phyloP scores from a whole-genome alignment of 2,888 invertebrate genomes.

The Heliconius hortense region DNA sequence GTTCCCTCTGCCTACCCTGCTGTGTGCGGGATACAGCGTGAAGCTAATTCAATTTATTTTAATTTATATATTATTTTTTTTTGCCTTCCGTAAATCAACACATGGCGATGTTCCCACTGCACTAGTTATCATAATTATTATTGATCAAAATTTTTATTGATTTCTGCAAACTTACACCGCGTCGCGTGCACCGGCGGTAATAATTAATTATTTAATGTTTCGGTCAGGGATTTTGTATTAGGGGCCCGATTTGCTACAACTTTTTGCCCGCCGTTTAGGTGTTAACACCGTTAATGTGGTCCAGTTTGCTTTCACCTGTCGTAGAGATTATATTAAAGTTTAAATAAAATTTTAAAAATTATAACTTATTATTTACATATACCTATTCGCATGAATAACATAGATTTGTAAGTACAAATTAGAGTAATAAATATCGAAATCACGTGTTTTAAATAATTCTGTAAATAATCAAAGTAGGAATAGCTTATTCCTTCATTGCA shows the following conservation, averaged over 20 bases:
- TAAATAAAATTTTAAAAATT: not conserved
- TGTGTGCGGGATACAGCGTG: too few relatives aligned
- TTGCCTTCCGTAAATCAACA: not conserved
- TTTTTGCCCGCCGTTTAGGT: slow-evolving; percentile 4
- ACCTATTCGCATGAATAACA: too few relatives aligned
- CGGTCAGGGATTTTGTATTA: slow-evolving; percentile 17
- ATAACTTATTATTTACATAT: too few relatives aligned
- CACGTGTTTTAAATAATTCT: too few relatives aligned
- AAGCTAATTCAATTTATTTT: too few relatives aligned
- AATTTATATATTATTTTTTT: not conserved
- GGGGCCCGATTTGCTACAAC: slow-evolving; percentile 2
- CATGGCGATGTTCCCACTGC: not conserved
- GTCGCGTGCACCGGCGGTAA: not conserved
- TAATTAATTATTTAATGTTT: slow-evolving; percentile 24
- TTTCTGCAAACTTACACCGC: slow-evolving; percentile 31
- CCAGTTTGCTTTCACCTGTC: slow-evolving; percentile 16
- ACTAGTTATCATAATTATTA: slow-evolving; percentile 7
- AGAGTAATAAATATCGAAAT: too few relatives aligned
- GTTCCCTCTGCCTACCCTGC: too few relatives aligned
- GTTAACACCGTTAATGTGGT: not conserved
- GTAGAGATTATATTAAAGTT: not conserved
- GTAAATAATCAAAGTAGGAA: too few relatives aligned
- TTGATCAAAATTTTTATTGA: slow-evolving; percentile 30
- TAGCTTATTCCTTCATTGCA: too few relatives aligned
- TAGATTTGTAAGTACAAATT: too few relatives aligned